Evolutionary conservation across 2,888 invertebrate genomes (phyloP), one percentile per base, ranked within the genome.

Genomic region (Frankliniella fusca): DNA sequence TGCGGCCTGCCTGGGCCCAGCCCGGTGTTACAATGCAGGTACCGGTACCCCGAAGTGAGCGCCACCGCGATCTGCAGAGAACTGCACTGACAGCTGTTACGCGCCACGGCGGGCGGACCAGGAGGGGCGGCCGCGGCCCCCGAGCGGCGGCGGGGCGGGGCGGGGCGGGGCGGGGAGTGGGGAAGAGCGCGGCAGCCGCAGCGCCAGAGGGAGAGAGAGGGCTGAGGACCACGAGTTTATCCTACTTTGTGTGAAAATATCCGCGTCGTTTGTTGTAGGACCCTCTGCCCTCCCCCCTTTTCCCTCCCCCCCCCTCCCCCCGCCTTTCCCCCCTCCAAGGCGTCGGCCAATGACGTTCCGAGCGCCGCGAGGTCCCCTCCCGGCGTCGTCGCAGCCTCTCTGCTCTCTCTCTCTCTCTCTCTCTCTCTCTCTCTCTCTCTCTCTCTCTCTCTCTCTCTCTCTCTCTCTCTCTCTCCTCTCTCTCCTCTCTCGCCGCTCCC

Each of bases 201-300:
- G 23, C 70, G 23, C 10, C 5, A 27, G 70, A 27, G 23, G 70
- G 23, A 23, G 11, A 23, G 65, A n/a, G 65, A 15, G 54, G 65
- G 70, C 1, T 5, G 70, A 2, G 70, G 23, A 27, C 70, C 70
- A 27, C 70, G 27, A 27, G 70, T 76, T 76, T 76, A 76, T 76
- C 70, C 70, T 76, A 76, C 70, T 76, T 76, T 76, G 70, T 76
- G 70, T 76, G 70, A 76, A 76, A 76, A 76, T 76, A 76, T 76
- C 70, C 23, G 70, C 70, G 70, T 12, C 23, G 61, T 61, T 61
- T 61, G 61, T 61, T 61, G 61, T 61, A 20, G 54, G 15, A 54
- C 70, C 11, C 27, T 9, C 27, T 27, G 23, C 27, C 70, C 27
- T 27, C 70, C 23, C 70, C 23, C 70, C 70, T 18, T 27, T 23